Conservation (phyloP, 2,797 vertebrate genomes). For the Kryptopterus vitreolus region DNA sequence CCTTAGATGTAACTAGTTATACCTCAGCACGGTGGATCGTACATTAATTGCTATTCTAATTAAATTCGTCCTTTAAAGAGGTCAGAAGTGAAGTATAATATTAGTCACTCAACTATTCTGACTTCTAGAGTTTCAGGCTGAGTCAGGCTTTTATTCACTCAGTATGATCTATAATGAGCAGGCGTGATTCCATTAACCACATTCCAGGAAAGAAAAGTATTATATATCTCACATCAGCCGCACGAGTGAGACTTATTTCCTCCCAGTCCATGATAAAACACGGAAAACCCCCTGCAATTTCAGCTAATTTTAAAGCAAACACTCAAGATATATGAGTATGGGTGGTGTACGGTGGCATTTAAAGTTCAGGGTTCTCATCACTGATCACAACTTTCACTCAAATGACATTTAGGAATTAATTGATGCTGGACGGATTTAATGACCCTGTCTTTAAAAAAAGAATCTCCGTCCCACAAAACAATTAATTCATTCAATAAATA, state of each 20-base stretch:
- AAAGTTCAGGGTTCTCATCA: conserved; percentile 59
- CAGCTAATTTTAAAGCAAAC: conserved; percentile 37
- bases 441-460: conserved; percentile 50
- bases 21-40: no score
- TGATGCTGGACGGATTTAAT: conserved; percentile 56
- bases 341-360: conserved; percentile 60
- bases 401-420: conserved; percentile 64
- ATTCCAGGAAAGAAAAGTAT: neutral
- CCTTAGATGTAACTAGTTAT: no score
- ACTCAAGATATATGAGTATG: conserved; percentile 43
- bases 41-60: no score
- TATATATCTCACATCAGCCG: neutral
- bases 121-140: no score
- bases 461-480: conserved; percentile 36
- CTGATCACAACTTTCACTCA: conserved; percentile 49
- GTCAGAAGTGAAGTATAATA: no score
- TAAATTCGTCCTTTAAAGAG: no score
- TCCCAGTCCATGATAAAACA: neutral
- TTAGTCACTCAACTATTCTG: no score
- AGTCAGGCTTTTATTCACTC: no score
- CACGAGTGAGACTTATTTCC: neutral
- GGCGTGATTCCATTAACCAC: neutral
- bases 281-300: conserved; percentile 22
- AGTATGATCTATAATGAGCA: no score
- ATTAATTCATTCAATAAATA: no score